Percentiles rank a stretch among this genome's conserved stretches.
Evolutionary conservation across 2,888 invertebrate genomes (phyloP).

Genomic region (Lepidocyrtoides sp.): DNA sequence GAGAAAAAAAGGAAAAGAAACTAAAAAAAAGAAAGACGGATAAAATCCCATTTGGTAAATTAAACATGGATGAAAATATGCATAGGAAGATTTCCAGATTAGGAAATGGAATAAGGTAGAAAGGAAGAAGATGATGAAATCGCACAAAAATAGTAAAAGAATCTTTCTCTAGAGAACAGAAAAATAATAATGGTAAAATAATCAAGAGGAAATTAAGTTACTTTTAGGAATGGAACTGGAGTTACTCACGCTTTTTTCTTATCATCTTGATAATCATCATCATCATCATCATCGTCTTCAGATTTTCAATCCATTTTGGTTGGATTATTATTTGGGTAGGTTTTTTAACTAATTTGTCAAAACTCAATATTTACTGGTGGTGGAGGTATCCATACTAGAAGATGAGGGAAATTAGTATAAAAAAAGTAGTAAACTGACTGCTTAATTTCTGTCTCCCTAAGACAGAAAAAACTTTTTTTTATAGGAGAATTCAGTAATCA

Average conservation of each 20-base stretch:
- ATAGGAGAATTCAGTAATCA: neutral
- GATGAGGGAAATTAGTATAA: conserved; percentile 36
- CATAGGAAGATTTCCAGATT: conserved; percentile 53
- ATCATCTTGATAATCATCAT: conserved; percentile 19
- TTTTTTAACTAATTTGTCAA: conserved; percentile 80
- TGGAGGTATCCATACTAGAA: neutral
- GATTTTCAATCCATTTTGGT: conserved; percentile 67
- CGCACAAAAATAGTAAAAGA: neutral
- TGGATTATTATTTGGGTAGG: neutral
- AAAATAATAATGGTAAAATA: conserved; percentile 35
- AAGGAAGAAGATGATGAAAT: conserved; percentile 36
- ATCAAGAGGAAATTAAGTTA: conserved; percentile 14
- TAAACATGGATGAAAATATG: conserved; percentile 77
- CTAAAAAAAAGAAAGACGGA: conserved; percentile 42
- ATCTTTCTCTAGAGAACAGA: conserved; percentile 7
- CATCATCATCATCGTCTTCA: conserved; percentile 36
- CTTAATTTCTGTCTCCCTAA: conserved; percentile 3
- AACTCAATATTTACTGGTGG: conserved; percentile 75
- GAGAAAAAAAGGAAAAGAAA: conserved; percentile 25
- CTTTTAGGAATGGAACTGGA: conserved; percentile 47
- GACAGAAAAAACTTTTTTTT: neutral
- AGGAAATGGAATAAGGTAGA: conserved; percentile 38
- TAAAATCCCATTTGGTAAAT: conserved; percentile 84
- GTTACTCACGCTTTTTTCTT: conserved; percentile 34
- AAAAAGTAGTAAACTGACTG: neutral